phyloP scores from a whole-genome alignment of 1,140 invertebrate genomes.

The Caenorhabditis brenneri region DNA sequence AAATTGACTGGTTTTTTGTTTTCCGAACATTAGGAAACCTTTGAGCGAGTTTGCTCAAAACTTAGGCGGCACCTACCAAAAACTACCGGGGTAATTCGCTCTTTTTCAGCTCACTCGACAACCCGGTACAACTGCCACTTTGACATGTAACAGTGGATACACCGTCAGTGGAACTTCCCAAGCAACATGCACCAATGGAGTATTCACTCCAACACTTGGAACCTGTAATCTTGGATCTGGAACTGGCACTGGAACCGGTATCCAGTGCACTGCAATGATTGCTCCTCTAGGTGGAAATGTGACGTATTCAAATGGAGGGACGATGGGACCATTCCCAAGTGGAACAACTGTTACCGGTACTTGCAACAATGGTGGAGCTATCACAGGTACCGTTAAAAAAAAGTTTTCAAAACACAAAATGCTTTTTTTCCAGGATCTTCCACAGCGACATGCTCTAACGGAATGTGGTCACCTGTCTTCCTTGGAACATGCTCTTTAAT shows the following conservation, averaged over 20 bases:
- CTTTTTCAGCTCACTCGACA: conserved; percentile 8
- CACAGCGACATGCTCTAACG: not conserved
- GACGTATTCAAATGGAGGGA: not conserved
- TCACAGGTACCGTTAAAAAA: not conserved
- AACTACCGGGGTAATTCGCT: not conserved
- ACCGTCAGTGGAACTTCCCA: not conserved
- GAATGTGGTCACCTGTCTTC: conserved; percentile 1
- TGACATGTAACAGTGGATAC: not conserved
- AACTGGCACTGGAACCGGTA: not conserved
- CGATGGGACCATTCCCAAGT: conserved; percentile 8
- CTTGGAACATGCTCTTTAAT: conserved; percentile 14
- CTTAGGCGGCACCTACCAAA: too few relatives aligned
- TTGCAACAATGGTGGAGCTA: not conserved
- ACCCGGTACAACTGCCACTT: not conserved
- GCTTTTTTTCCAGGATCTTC: not conserved
- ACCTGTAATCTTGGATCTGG: not conserved
- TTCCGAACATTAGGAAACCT: too few relatives aligned
- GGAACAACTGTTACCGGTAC: not conserved
- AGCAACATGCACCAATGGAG: not conserved
- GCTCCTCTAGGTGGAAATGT: not conserved
- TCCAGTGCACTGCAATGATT: conserved; percentile 26
- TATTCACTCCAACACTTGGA: not conserved
- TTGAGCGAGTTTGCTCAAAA: too few relatives aligned
- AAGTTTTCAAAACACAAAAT: not conserved
- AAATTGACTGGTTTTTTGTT: too few relatives aligned